phyloP scores from a whole-genome alignment of 2,888 invertebrate genomes.

The Acleris laterana region DNA sequence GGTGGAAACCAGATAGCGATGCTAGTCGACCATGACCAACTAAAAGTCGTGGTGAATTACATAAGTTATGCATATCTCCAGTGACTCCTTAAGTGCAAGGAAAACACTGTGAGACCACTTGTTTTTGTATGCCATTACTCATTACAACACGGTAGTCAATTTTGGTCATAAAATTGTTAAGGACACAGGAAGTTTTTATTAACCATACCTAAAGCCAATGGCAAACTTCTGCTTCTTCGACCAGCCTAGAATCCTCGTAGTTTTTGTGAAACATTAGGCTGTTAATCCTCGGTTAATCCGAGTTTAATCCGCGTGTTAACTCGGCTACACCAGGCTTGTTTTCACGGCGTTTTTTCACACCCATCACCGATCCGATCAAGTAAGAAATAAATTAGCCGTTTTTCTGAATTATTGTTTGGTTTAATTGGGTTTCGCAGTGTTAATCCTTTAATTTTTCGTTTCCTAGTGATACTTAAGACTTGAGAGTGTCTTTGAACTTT shows the following conservation, averaged over 20 bases:
- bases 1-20: no score
- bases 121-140: no score
- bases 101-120: no score
- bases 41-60: no score
- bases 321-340: slow-evolving; percentile 20
- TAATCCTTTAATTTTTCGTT: slow-evolving; percentile 11
- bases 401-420: slow-evolving; percentile 18
- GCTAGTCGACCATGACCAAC: no score
- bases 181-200: neutral
- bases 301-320: slow-evolving; percentile 7
- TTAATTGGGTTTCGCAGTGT: slow-evolving; percentile 22
- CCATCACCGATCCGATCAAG: slow-evolving; percentile 7
- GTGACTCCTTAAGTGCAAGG: no score
- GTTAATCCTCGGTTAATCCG: slow-evolving; percentile 8
- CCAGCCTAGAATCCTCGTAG: neutral
- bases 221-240: neutral
- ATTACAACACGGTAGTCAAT: no score
- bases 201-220: neutral
- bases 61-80: no score
- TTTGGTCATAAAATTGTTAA: no score
- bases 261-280: neutral
- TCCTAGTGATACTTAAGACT: neutral
- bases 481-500: no score
- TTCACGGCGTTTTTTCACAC: slow-evolving; percentile 31
- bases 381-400: slow-evolving; percentile 27